Conservation (phyloP, 2,888 invertebrate species). For the Euproctis similis region DNA sequence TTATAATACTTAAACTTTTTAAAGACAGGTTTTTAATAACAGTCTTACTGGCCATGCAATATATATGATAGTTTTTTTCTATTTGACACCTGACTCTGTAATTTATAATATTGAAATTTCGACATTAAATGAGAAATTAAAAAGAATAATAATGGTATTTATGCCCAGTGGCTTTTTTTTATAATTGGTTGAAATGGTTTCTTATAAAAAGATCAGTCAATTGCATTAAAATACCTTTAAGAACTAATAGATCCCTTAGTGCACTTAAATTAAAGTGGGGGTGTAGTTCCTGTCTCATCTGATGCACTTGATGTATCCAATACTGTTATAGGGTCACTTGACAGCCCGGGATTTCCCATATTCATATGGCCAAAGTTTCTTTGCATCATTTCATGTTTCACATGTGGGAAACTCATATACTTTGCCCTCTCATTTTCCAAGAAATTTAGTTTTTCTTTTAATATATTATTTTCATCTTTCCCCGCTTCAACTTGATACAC, state of each 20-base stretch:
- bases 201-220: no score
- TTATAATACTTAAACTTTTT: no score
- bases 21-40: no score
- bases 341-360: constrained; percentile 19
- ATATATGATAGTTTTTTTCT: no score
- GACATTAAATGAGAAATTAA: no score
- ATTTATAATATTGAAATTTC: no score
- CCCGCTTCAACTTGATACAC: constrained; percentile 79
- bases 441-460: constrained; percentile 74
- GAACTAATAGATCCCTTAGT: constrained; percentile 37
- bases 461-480: constrained; percentile 76
- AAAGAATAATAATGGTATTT: no score
- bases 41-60: no score
- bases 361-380: constrained; percentile 30
- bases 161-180: no score
- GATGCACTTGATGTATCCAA: constrained; percentile 16
- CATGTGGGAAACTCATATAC: constrained; percentile 49
- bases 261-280: constrained; percentile 55
- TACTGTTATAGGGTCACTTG: constrained; percentile 26
- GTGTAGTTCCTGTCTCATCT: constrained; percentile 30
- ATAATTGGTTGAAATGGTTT: no score
- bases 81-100: no score
- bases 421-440: constrained; percentile 73
- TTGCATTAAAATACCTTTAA: not conserved
- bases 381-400: constrained; percentile 33